These are phyloP conservation scores for Drosophila nr. perissopoda DNA, from an alignment of 2,888 invertebrate genomes.

Conservation along the genomic window DNA sequence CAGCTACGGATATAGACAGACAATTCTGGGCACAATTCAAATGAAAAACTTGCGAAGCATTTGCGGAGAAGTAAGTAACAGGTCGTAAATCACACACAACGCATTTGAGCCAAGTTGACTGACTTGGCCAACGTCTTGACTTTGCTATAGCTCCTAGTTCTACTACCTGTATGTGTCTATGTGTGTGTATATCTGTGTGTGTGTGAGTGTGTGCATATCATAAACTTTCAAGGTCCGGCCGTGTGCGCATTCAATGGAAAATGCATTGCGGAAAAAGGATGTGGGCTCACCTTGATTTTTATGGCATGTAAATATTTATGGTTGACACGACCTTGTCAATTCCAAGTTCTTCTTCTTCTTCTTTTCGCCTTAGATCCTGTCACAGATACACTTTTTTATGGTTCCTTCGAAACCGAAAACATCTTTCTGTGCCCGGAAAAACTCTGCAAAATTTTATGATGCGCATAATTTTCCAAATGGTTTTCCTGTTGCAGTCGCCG, in stretches of 20 bases:
- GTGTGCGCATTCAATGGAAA: constrained; percentile 70
- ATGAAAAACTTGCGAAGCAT: constrained; percentile 65
- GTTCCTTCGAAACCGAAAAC: constrained; percentile 48
- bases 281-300: constrained; percentile 73
- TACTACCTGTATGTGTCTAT: constrained; percentile 33
- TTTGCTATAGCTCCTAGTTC: constrained; percentile 29
- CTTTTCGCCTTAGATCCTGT: constrained; percentile 30
- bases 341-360: constrained; percentile 14
- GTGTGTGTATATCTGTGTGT: constrained; percentile 2
- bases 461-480: constrained; percentile 70
- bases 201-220: constrained; percentile 29
- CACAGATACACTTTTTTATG: constrained; percentile 59
- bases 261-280: constrained; percentile 76
- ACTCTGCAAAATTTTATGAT: constrained; percentile 68
- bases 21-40: constrained; percentile 49
- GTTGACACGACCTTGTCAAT: constrained; percentile 73
- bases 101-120: constrained; percentile 45
- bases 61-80: constrained; percentile 55
- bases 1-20: constrained; percentile 35
- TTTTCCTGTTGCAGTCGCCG: constrained; percentile 47
- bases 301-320: constrained; percentile 80
- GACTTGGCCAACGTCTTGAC: constrained; percentile 70
- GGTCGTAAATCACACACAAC: constrained; percentile 69
- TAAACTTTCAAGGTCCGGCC: constrained; percentile 67
- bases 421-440: constrained; percentile 47